Percentiles rank a stretch among this genome's conserved stretches.
phyloP scores from a whole-genome alignment of 2,113 vertebrate species.

The Chionodraco myersi region DNA sequence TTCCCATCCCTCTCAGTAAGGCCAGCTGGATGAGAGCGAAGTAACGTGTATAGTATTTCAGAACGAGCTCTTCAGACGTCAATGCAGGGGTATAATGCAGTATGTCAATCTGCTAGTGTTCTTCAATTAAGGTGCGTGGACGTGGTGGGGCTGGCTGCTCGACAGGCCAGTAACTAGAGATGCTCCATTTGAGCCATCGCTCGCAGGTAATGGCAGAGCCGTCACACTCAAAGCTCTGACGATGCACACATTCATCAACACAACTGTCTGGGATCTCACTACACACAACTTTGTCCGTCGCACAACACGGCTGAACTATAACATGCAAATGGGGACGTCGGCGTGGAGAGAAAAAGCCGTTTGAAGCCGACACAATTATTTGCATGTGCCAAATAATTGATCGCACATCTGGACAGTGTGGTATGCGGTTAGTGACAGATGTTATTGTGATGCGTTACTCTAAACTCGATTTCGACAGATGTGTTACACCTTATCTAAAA shows the following conservation, averaged over 20 bases:
- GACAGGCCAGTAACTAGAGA: conserved; percentile 79
- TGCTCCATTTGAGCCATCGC: conserved; percentile 68
- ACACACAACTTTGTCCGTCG: conserved; percentile 12
- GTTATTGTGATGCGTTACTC: conserved; percentile 1
- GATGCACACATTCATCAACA: conserved; percentile 67
- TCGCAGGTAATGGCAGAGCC: conserved; percentile 70
- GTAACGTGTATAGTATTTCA: conserved; percentile 33
- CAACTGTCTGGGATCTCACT: conserved; percentile 48
- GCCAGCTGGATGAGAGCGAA: conserved; percentile 15
- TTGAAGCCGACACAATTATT: conserved; percentile 8
- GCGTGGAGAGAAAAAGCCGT: conserved; percentile 2
- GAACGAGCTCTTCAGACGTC: conserved; percentile 24
- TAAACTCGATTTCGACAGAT: conserved; percentile 28
- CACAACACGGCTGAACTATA: not conserved
- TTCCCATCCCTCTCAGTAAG: conserved; percentile 14
- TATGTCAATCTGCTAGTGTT: conserved; percentile 65
- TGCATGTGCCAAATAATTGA: conserved; percentile 30
- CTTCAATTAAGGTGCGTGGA: conserved; percentile 64
- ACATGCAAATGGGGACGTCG: conserved; percentile 1
- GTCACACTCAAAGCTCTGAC: conserved; percentile 63
- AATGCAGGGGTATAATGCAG: conserved; percentile 58
- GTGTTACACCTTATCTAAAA: conserved; percentile 17
- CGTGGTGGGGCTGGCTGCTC: conserved; percentile 34
- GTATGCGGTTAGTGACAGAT: conserved; percentile 27
- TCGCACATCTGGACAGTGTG: conserved; percentile 28